Evolutionary conservation across 1,140 invertebrate genomes (phyloP).

Genomic region (Platyscapa corneri): DNA sequence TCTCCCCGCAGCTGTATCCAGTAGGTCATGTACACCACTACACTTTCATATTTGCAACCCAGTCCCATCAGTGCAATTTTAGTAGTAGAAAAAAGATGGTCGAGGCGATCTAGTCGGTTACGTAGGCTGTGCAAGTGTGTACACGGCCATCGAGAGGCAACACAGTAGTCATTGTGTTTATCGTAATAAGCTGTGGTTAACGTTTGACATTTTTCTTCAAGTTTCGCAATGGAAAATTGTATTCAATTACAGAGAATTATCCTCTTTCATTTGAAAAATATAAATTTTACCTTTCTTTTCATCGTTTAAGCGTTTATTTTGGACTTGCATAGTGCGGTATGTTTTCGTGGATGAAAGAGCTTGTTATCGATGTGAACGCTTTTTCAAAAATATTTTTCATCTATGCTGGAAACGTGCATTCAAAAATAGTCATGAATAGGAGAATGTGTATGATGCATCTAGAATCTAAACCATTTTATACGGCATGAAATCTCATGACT

Average conservation of each 20-base stretch:
- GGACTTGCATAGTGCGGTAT: no score
- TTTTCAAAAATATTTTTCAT: neutral
- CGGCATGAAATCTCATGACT: neutral
- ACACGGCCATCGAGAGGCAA: neutral
- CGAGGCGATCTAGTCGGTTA: no score
- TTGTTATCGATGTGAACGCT: neutral
- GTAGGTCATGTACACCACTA: constrained; percentile 10
- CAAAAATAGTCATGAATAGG: neutral
- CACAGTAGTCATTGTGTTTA: neutral
- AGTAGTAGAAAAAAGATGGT: neutral
- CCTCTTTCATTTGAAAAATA: neutral
- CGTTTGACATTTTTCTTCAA: neutral
- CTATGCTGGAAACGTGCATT: neutral
- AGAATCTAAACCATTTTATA: neutral
- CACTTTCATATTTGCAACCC: constrained; percentile 8
- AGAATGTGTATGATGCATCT: neutral
- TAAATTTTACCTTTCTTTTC: neutral
- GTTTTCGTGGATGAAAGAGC: neutral
- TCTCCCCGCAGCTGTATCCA: neutral
- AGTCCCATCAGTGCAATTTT: no score
- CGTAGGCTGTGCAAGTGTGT: neutral
- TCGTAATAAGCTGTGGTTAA: neutral
- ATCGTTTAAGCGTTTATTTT: neutral
- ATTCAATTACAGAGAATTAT: neutral
- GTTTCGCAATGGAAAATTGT: neutral